Evolutionary conservation across 2,113 vertebrate species (phyloP).

Genomic region (Phainopepla nitens): DNA sequence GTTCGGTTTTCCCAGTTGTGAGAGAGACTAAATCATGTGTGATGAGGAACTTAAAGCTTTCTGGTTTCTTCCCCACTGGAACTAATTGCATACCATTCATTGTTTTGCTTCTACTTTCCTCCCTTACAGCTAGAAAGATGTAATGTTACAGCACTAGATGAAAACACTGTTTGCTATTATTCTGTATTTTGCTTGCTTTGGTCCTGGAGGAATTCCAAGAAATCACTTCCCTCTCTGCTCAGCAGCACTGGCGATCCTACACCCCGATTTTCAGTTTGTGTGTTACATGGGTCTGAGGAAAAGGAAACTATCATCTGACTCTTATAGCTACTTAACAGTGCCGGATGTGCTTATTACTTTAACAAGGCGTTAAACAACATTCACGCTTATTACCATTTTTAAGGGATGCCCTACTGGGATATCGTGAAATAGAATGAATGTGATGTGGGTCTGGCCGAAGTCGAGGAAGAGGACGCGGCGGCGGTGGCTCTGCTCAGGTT

Average conservation of each 20-base stretch:
- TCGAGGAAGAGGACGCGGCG: fast-evolving
- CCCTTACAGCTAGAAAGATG: not conserved
- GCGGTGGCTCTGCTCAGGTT: not conserved
- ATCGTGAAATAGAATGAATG: fast-evolving
- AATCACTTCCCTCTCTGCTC: not conserved
- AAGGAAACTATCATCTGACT: fast-evolving
- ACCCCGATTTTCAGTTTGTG: not conserved
- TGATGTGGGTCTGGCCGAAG: fast-evolving
- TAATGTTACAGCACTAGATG: not conserved
- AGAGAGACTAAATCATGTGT: not conserved
- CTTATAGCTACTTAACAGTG: not conserved
- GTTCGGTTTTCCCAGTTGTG: not conserved
- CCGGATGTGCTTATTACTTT: not conserved
- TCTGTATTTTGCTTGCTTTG: not conserved
- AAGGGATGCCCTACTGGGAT: not conserved
- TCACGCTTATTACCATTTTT: fast-evolving
- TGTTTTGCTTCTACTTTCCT: not conserved
- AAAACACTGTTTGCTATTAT: not conserved
- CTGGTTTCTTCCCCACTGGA: not conserved
- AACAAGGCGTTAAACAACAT: not conserved
- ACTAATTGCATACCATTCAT: not conserved
- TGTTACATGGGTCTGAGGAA: not conserved
- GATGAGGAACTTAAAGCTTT: not conserved
- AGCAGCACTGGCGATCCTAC: fast-evolving
- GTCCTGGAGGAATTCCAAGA: not conserved